Base-by-base conservation (phyloP, 1,140 invertebrate genomes). In the Drosophila repletoides region DNA sequence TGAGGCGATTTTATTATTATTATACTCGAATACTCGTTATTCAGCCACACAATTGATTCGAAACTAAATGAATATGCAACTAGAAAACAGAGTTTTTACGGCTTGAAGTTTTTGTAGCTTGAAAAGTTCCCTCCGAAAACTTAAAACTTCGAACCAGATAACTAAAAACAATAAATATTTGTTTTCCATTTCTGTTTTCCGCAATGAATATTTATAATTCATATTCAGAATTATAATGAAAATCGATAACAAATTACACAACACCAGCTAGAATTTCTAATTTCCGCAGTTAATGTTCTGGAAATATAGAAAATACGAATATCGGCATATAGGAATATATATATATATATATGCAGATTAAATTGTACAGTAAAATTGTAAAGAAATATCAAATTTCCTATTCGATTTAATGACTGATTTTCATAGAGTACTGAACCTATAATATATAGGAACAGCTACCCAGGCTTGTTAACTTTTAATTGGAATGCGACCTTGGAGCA, bases 251-350 rank as follows among this genome's bases (percentile, higher is more conserved):
- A 5, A 9, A 21, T 34, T 33, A 46, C 10, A 19, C 21, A 21
- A 51, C 28, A 4, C 5, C 10, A 21, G n/a, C 12, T 49, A 15
- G 17, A 9, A 2, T 49, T 21, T 21, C 46, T 4, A 7, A 26
- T n/a, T 24, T n/a, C n/a, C n/a, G n/a, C n/a, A 34, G 7, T 58
- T 38, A 58, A 10, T 46, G 52, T 64, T 64, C 52, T 55, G 60
- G 31, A 56, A 29, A 52, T 46, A 5, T 45, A 24, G 9, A 12
- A 55, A 63, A 33, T 15, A 55, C 15, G 24, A 19, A 12, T 19
- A 43, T 43, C 40, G n/a, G n/a, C n/a, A n/a, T n/a, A n/a, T n/a
- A n/a, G n/a, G n/a, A n/a, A n/a, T n/a, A n/a, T n/a, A n/a, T n/a
- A n/a, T n/a, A n/a, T n/a, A n/a, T n/a, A n/a, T n/a, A n/a, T n/a